Evolutionary conservation across 2,113 vertebrate species (phyloP), one percentile per base, ranked within the genome.

Genomic region (Oncorhynchus mykiss): DNA sequence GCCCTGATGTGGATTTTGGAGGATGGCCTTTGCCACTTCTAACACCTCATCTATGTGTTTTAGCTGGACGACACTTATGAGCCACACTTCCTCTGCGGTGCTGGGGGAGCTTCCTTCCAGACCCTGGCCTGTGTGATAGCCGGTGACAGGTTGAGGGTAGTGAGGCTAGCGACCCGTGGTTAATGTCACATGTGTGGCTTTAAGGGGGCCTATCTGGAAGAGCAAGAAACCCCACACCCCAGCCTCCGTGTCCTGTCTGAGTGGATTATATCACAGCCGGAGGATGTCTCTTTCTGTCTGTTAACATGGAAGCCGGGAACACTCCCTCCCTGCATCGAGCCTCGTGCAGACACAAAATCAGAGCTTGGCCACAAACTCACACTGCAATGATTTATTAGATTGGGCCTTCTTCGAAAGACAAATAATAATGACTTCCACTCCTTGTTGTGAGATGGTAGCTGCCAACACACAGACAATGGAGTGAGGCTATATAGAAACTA

Each of bases 311-410:
- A 54, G n/a, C 59, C 22, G 11, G 54, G 34, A 69, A 54, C 49
- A 34, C 5, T 66, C 13, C 57, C 31, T 73, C 45, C 45, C 9
- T 20, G 20, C 27, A 62, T 49, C 65, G 9, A 57, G 67, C 14
- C 48, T 51, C 24, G 16, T 34, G 51, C 70, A 54, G 24, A 71
- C 70, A 71, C 48, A 57, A 59, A 59, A 71, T 71, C 62, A 75
- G 45, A 29, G 16, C 73, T 51, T 59, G 25, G 13, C 48, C 24
- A 34, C 24, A 72, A 45, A 70, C 11, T 51, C 8, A 25, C 69
- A 51, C 20, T n/a, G 6, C 27, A n/a, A 45, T 22, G 18, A 29
- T 67, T 2, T 18, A 8, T 67, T 67, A 34, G 24, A 27, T 24
- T 8, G 66, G 66, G 24, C 24, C 25, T 66, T 34, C 66, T 34